Conservation (phyloP, 2,797 vertebrate species). For the Aulostomus chinensis region DNA sequence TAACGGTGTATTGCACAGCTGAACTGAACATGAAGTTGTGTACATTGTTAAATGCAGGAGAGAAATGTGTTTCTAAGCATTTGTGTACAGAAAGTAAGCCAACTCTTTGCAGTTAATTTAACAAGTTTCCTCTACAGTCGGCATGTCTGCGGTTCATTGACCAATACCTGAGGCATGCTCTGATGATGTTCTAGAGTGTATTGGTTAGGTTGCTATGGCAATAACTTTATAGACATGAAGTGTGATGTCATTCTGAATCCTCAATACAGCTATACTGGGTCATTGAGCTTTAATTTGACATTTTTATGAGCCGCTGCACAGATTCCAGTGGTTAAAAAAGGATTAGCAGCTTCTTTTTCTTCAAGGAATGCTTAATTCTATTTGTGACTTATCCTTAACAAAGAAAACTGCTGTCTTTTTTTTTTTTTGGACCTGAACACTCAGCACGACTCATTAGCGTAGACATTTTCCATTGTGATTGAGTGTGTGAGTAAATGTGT, state of each 20-base stretch:
- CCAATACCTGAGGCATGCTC: slow-evolving; percentile 56
- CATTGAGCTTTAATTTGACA: slow-evolving; percentile 16
- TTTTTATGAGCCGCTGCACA: slow-evolving; percentile 2
- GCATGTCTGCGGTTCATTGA: slow-evolving; percentile 53
- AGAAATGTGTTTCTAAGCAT: slow-evolving; percentile 15
- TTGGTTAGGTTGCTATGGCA: slow-evolving; percentile 48
- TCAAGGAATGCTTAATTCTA: too few species aligned
- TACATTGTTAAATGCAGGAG: slow-evolving; percentile 17
- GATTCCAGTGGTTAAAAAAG: too few species aligned
- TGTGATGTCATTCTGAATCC: slow-evolving; percentile 28
- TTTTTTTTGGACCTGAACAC: slow-evolving; percentile 2
- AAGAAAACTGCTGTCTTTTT: too few species aligned
- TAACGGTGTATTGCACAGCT: neutral
- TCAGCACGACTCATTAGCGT: slow-evolving; percentile 54
- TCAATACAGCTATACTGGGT: neutral
- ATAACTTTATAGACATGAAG: slow-evolving; percentile 24
- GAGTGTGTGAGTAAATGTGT: slow-evolving; percentile 34
- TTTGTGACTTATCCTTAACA: too few species aligned
- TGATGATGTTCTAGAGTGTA: too few species aligned
- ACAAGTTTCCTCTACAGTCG: slow-evolving; percentile 60
- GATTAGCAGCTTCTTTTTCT: too few species aligned
- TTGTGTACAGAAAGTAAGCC: slow-evolving; percentile 30
- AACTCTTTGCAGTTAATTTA: slow-evolving; percentile 40
- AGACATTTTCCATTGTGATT: slow-evolving; percentile 60
- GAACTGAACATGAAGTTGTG: slow-evolving; percentile 7